Percentiles rank a stretch among this genome's conserved stretches.
These are phyloP conservation scores for Sebastiscus tertius DNA, from an alignment of 2,797 vertebrate species.

Conservation along the genomic window DNA sequence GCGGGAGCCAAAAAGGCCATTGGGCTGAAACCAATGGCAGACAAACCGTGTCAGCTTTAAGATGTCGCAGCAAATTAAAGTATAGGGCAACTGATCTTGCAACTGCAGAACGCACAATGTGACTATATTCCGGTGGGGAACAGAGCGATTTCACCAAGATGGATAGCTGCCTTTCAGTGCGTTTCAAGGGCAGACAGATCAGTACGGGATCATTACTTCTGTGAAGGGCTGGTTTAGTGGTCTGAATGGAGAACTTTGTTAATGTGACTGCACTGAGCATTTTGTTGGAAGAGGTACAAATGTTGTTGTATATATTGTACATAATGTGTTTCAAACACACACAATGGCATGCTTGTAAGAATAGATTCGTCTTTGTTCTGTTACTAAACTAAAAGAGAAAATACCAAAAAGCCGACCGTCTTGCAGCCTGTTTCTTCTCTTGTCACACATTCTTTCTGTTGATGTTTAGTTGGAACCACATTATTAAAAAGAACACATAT, in stretches of 20 bases:
- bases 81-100: conserved; percentile 41
- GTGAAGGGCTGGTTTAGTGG: conserved; percentile 22
- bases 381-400: background rate
- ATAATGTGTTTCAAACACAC: background rate
- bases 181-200: conserved; percentile 62
- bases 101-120: conserved; percentile 29
- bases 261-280: background rate
- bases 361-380: background rate
- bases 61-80: conserved; percentile 61
- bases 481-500: background rate
- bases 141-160: conserved; percentile 28
- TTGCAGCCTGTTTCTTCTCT: background rate
- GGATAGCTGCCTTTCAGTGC: conserved; percentile 32
- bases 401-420: background rate
- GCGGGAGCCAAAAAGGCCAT: conserved; percentile 58
- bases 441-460: background rate
- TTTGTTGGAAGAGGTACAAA: background rate
- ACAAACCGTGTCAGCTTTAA: conserved; percentile 59
- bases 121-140: conserved; percentile 29
- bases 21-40: conserved; percentile 56
- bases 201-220: conserved; percentile 43
- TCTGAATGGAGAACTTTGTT: conserved; percentile 26
- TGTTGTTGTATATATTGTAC: background rate
- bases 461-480: background rate
- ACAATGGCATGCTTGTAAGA: background rate